Base-by-base conservation (phyloP, 2,113 vertebrate genomes). In the Brachypteracias leptosomus region DNA sequence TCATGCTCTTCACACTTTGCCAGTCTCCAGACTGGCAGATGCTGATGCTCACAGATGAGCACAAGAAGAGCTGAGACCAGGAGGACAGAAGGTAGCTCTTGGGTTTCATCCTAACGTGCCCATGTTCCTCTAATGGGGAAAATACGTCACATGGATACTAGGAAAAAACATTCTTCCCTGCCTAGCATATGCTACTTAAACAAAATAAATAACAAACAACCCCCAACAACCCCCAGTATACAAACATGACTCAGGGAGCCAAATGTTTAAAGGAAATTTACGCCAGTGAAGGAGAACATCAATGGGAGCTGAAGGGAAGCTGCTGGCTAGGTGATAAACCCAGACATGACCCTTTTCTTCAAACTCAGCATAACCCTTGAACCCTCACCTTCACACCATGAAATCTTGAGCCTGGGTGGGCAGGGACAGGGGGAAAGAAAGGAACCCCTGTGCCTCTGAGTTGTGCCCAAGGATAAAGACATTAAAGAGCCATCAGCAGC, bases 401-500 rank as follows among this genome's bases (percentile, higher is more conserved):
- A 87, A 89, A 67, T 79, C 52, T 76, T 73, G 70, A 84, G 65
- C 62, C 77, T 75, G 57, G 84, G 83, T 86, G 67, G 75, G 79
- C 57, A 83, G 52, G 38, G 24, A 28, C 1, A 7, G 28, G 1
- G 20, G 29, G 59, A 74, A 66, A 29, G 63, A 29, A 93, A 88
- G 47, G 66, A 87, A 49, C 28, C 0, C 1, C 63, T 54, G 47
- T 49, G 81, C 71, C 83, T 93, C 66, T 9, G 36, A 96, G 84
- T 74, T 46, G 65, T 55, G 78, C 72, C 79, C 11, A 62, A 94
- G 38, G 63, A 80, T 52, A 91, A 96, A 95, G 91, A 95, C 87
- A 96, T 96, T 97, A 95, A 96, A 94, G 79, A 63, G 73, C 87
- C 92, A 96, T 96, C 93, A 96, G 85, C 88, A 88, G 86, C 92